Percentiles rank a stretch among this genome's conserved stretches.
These are phyloP conservation scores for Natrix natrix DNA, from an alignment of 2,797 vertebrate genomes.

Conservation along the genomic window DNA sequence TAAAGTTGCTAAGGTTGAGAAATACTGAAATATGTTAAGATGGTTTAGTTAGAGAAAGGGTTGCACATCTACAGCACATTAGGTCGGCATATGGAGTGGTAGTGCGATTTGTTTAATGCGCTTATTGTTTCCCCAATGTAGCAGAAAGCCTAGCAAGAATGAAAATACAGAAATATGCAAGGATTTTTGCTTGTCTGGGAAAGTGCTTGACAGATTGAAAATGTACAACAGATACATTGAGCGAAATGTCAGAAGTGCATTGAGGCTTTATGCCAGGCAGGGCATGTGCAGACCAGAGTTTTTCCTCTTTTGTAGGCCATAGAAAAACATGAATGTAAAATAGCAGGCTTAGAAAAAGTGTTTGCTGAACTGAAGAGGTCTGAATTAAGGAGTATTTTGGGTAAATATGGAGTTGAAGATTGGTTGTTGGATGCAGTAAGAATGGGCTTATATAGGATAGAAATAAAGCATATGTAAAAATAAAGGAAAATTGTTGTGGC, in stretches of 20 bases:
- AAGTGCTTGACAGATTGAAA: not conserved
- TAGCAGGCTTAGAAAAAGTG: not conserved
- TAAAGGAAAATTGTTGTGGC: not conserved
- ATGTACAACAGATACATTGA: not conserved
- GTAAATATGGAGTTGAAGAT: not conserved
- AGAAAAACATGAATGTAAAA: not conserved
- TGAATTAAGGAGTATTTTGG: not conserved
- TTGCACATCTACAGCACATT: not conserved
- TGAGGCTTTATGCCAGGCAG: not conserved
- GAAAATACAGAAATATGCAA: not conserved
- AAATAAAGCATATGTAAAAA: not conserved
- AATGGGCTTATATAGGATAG: not conserved
- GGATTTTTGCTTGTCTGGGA: not conserved
- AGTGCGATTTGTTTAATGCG: not conserved
- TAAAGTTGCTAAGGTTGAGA: not conserved
- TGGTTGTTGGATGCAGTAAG: not conserved
- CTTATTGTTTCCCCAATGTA: not conserved
- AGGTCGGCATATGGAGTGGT: too few species aligned
- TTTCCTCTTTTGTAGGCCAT: not conserved
- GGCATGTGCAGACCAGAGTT: not conserved
- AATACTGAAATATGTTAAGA: not conserved
- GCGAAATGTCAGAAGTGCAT: not conserved
- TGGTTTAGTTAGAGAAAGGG: not conserved
- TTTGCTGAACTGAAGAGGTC: not conserved
- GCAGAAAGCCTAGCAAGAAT: not conserved